These are phyloP conservation scores for Andrena haemorrhoa DNA, from an alignment of 2,888 invertebrate species.

Conservation along the genomic window DNA sequence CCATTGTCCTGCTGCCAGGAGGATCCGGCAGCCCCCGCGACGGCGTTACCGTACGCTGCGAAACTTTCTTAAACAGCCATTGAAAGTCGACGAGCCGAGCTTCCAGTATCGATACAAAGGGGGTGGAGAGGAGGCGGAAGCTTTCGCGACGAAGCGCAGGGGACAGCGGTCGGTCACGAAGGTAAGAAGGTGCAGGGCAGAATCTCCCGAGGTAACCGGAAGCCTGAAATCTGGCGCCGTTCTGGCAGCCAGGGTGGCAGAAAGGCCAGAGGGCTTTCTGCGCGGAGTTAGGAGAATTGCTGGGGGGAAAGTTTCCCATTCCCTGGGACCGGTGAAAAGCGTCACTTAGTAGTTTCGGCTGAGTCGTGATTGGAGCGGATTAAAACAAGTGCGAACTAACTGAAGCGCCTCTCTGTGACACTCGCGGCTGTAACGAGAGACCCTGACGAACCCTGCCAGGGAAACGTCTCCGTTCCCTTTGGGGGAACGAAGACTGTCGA, in stretches of 20 bases:
- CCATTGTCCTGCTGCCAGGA: slow-evolving; percentile 60
- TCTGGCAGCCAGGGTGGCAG: slow-evolving; percentile 31
- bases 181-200: slow-evolving; percentile 46
- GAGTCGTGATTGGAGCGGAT: slow-evolving; percentile 67
- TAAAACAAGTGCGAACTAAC: slow-evolving; percentile 61
- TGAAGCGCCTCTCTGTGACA: slow-evolving; percentile 8
- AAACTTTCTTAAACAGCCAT: slow-evolving; percentile 70
- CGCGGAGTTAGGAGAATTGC: slow-evolving; percentile 56
- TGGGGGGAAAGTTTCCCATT: slow-evolving; percentile 63
- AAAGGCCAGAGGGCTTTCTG: slow-evolving; percentile 43
- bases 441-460: neutral
- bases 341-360: slow-evolving; percentile 68
- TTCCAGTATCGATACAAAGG: slow-evolving; percentile 65
- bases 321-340: slow-evolving; percentile 55
- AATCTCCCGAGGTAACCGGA: slow-evolving; percentile 54
- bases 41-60: slow-evolving; percentile 50
- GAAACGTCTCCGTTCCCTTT: neutral
- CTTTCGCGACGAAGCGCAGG: neutral
- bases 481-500: neutral
- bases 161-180: slow-evolving; percentile 57
- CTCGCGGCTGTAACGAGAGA: neutral
- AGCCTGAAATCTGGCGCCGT: slow-evolving; percentile 50
- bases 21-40: slow-evolving; percentile 38
- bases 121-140: slow-evolving; percentile 14
- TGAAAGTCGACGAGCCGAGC: slow-evolving; percentile 59